Conservation (phyloP, 2,113 vertebrate species). For the Chlorocebus sabaeus region DNA sequence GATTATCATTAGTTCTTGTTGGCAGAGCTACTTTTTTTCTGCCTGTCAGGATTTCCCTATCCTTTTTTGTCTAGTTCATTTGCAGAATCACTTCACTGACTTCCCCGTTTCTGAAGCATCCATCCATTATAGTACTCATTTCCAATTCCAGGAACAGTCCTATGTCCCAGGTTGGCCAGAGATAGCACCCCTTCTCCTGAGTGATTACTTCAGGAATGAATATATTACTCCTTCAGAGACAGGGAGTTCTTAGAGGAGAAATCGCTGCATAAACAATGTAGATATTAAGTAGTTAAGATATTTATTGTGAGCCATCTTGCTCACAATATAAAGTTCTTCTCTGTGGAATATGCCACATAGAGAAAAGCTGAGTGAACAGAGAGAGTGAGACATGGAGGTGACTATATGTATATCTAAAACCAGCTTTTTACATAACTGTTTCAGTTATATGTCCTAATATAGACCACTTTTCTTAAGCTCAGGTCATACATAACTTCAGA, state of each 20-base stretch:
- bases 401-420: not conserved
- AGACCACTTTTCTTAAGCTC: not conserved
- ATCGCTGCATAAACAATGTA: not conserved
- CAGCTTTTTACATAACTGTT: not conserved
- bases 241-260: not conserved
- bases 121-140: not conserved
- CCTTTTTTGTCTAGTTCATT: not conserved
- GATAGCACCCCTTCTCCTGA: not conserved
- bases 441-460: not conserved
- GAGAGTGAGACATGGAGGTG: not conserved
- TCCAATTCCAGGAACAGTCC: not conserved
- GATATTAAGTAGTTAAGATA: not conserved
- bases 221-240: not conserved
- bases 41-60: not conserved
- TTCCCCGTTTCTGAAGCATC: not conserved
- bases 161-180: not conserved
- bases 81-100: not conserved
- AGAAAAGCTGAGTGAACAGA: not conserved
- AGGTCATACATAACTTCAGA: not conserved
- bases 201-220: not conserved
- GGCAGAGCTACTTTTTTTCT: not conserved
- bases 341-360: not conserved
- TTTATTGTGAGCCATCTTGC: not conserved
- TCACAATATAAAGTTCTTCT: not conserved
- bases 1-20: not conserved